Evolutionary conservation across 2,888 invertebrate genomes (phyloP).

Genomic region (Disparrhopalites patrizii): DNA sequence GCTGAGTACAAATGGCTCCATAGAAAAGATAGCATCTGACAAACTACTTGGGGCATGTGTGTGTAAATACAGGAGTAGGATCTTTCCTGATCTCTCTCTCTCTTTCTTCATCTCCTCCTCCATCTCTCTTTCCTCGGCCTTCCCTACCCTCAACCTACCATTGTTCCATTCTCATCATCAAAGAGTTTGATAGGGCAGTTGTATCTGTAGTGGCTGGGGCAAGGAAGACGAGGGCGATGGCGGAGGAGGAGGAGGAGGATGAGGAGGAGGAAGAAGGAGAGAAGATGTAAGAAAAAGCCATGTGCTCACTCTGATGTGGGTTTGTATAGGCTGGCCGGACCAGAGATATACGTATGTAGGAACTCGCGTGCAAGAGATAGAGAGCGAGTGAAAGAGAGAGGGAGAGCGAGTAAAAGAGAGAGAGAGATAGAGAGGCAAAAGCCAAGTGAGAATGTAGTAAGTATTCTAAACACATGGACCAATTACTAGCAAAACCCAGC

Average conservation of each 20-base stretch:
- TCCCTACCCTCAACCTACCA: too few relatives aligned
- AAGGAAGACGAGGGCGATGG: too few relatives aligned
- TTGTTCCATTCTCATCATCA: too few relatives aligned
- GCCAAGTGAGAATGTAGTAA: neutral
- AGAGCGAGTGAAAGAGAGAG: neutral
- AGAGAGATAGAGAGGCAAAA: neutral
- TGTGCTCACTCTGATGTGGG: neutral
- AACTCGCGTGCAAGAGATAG: neutral
- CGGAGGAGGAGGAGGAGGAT: neutral
- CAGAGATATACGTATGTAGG: too few relatives aligned
- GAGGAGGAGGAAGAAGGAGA: neutral
- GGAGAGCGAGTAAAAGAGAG: neutral
- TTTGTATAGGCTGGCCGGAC: neutral
- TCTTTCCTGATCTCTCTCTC: slow-evolving; percentile 6
- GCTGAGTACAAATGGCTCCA: too few relatives aligned
- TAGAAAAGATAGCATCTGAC: too few relatives aligned
- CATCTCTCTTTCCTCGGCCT: too few relatives aligned
- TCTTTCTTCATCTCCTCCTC: neutral
- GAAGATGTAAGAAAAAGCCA: neutral
- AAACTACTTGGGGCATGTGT: neutral
- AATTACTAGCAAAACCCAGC: too few relatives aligned
- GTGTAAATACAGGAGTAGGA: too few relatives aligned
- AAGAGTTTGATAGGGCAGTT: too few relatives aligned
- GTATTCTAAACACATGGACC: neutral
- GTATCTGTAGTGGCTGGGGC: too few relatives aligned